Evolutionary conservation across 2,113 vertebrate species (phyloP).

Genomic region (Aphelocoma coerulescens): DNA sequence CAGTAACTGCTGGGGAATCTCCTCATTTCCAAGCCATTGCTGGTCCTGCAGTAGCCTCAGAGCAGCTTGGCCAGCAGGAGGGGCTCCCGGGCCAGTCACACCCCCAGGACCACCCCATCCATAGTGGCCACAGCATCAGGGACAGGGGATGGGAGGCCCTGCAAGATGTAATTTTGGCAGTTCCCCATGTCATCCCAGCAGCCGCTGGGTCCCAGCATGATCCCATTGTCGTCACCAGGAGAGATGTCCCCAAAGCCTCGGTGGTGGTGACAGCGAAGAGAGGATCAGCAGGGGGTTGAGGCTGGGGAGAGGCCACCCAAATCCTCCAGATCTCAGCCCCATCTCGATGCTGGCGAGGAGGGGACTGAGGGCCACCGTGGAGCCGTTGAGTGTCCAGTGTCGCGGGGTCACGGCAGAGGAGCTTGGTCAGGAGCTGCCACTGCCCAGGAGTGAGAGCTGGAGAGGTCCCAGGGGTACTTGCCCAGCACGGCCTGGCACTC

Average conservation of each 20-base stretch:
- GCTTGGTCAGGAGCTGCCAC: conserved; percentile 5
- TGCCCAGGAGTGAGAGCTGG: not conserved
- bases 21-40: not conserved
- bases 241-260: conserved; percentile 54
- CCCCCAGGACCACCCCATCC: conserved; percentile 79
- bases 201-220: conserved; percentile 79
- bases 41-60: conserved; percentile 64
- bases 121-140: conserved; percentile 77
- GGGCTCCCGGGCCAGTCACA: conserved; percentile 6
- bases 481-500: conserved; percentile 53
- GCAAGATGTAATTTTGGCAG: conserved; percentile 74
- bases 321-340: conserved; percentile 40
- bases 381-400: conserved; percentile 75
- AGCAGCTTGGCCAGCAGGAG: conserved; percentile 71
- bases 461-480: rapidly evolving
- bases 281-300: not conserved
- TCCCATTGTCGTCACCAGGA: not conserved
- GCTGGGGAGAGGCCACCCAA: not conserved
- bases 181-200: conserved; percentile 70
- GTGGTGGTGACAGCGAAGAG: conserved; percentile 72
- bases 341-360: conserved; percentile 77
- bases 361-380: conserved; percentile 74
- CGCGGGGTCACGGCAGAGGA: not conserved
- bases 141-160: conserved; percentile 20
- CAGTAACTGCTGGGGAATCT: conserved; percentile 68